Conservation (phyloP, 1,140 invertebrate genomes). For the Globodera rostochiensis region DNA sequence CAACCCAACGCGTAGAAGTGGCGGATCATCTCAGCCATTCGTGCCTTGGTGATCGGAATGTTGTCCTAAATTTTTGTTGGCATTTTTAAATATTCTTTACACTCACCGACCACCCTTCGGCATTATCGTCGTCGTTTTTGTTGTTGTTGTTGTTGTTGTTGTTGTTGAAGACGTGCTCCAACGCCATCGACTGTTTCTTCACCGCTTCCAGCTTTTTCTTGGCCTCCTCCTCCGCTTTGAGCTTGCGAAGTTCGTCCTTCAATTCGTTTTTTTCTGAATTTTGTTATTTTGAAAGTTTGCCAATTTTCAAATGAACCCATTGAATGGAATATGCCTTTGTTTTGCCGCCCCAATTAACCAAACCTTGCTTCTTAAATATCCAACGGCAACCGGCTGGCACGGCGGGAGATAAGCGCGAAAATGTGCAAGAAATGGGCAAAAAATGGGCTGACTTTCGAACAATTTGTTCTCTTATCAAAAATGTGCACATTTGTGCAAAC, state of each 20-base stretch:
- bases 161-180: too few relatives aligned
- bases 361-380: not conserved
- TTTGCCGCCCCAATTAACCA: too few relatives aligned
- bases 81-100: not conserved
- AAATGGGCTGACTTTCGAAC: too few relatives aligned
- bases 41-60: not conserved
- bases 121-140: not conserved
- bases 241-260: not conserved
- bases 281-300: not conserved
- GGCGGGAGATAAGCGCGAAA: too few relatives aligned
- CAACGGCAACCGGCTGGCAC: too few relatives aligned
- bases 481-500: too few relatives aligned
- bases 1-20: slow-evolving; percentile 1
- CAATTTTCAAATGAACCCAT: too few relatives aligned
- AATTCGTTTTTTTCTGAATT: not conserved
- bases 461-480: too few relatives aligned
- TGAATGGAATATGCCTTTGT: too few relatives aligned
- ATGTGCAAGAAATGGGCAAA: too few relatives aligned
- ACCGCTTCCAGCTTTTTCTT: not conserved
- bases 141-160: not conserved
- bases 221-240: not conserved
- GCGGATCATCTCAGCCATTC: slow-evolving; percentile 9
- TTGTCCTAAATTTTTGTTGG: slow-evolving; percentile 7
- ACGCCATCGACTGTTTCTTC: not conserved
- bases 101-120: slow-evolving; percentile 10